These are phyloP conservation scores for Porites lobata DNA, from an alignment of 92 coral and sea anemone genomes.

Conservation along the genomic window DNA sequence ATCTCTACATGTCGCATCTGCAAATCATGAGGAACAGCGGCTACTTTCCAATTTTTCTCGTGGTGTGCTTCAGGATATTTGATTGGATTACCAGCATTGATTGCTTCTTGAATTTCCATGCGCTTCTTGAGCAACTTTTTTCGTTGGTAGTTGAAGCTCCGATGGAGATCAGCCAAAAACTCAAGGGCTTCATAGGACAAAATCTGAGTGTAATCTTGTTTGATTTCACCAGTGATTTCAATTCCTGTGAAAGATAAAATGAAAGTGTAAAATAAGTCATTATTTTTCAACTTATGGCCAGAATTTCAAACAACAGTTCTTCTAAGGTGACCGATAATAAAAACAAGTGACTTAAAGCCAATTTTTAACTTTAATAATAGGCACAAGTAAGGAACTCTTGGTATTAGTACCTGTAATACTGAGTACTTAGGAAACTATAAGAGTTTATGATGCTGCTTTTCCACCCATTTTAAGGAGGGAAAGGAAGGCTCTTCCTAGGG, in stretches of 20 bases:
- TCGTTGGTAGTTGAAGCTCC: conserved; percentile 94
- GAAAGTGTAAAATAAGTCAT: neutral
- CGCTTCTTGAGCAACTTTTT: conserved; percentile 91
- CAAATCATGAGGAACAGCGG: conserved; percentile 93
- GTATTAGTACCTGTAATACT: too few relatives aligned
- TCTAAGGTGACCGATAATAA: too few relatives aligned
- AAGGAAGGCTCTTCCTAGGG: too few relatives aligned
- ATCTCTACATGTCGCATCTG: conserved; percentile 98
- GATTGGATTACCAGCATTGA: conserved; percentile 82
- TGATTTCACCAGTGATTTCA: conserved; percentile 86
- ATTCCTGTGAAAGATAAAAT: conserved; percentile 67
- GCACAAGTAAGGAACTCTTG: too few relatives aligned
- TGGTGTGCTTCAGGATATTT: conserved; percentile 87
- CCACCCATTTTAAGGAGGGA: too few relatives aligned
- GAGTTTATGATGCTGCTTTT: too few relatives aligned
- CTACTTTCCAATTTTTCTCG: conserved; percentile 93
- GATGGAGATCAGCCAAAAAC: conserved; percentile 95
- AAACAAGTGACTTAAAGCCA: too few relatives aligned
- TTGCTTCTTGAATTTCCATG: conserved; percentile 78
- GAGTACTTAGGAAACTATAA: too few relatives aligned
- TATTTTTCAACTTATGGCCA: neutral
- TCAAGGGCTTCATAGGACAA: conserved; percentile 90
- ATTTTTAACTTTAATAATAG: too few relatives aligned
- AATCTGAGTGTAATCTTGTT: conserved; percentile 78
- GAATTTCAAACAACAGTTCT: too few relatives aligned